Conservation (phyloP, 2,113 vertebrate species). For the Phaethornis superciliosus region DNA sequence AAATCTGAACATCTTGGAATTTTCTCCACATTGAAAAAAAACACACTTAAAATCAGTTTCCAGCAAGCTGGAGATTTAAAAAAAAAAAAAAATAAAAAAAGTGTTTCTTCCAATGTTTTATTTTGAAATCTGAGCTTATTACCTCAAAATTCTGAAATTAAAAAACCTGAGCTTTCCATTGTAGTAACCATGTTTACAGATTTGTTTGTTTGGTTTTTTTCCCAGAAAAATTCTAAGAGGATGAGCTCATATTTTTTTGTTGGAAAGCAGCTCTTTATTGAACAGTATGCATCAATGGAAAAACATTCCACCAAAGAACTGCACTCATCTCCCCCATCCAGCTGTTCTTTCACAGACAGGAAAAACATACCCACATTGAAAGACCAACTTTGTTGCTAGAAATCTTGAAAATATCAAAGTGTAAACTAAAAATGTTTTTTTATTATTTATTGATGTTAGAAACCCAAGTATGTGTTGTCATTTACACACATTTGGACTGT, state of each 20-base stretch:
- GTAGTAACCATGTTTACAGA: background rate
- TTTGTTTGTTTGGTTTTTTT: background rate
- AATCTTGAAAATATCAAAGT: constrained; percentile 21
- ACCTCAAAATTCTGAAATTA: background rate
- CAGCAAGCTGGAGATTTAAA: background rate
- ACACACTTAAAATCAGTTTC: background rate
- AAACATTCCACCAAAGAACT: background rate
- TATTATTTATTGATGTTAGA: constrained; percentile 35
- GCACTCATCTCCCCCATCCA: background rate
- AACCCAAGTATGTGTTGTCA: constrained; percentile 19
- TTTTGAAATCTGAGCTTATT: background rate
- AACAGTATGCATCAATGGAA: background rate
- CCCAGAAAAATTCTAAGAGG: background rate
- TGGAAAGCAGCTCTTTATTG: background rate
- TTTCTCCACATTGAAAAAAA: background rate
- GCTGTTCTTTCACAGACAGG: background rate
- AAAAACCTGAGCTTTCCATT: background rate
- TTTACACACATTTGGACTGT: constrained; percentile 51
- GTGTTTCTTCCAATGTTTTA: background rate
- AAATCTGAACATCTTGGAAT: background rate
- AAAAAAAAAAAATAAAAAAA: background rate
- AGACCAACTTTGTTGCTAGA: background rate
- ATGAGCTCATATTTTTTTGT: background rate
- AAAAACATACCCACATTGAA: background rate
- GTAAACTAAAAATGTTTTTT: constrained; percentile 32